Evolutionary conservation across 2,888 invertebrate species (phyloP).

Genomic region (Hypselothyrea guttata): DNA sequence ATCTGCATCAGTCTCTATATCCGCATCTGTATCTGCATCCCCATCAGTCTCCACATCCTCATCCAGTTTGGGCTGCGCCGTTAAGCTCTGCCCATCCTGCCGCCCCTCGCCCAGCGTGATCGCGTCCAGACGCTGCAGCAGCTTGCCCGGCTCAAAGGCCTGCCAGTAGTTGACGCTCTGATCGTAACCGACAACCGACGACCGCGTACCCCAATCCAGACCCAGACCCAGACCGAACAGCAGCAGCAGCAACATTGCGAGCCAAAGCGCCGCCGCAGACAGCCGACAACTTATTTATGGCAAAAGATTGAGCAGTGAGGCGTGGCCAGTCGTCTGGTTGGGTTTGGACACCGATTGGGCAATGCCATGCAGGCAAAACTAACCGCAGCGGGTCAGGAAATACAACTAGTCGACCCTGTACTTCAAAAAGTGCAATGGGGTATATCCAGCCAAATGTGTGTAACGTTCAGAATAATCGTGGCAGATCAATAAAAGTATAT

Average conservation of each 20-base stretch:
- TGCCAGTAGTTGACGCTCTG: slow-evolving; percentile 63
- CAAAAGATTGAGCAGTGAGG: slow-evolving; percentile 20
- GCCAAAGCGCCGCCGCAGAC: slow-evolving; percentile 10
- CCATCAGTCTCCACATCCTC: slow-evolving; percentile 11
- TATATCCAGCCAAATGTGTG: too few relatives aligned
- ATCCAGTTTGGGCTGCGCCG: slow-evolving; percentile 48
- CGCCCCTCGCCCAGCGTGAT: slow-evolving; percentile 30
- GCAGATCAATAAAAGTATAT: too few relatives aligned
- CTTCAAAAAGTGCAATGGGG: too few relatives aligned
- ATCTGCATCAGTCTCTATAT: slow-evolving; percentile 3
- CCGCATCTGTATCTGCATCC: neutral
- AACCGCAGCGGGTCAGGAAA: slow-evolving; percentile 50
- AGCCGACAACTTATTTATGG: slow-evolving; percentile 29
- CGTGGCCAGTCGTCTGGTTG: slow-evolving; percentile 20
- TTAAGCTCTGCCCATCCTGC: neutral
- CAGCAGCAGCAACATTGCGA: slow-evolving; percentile 44
- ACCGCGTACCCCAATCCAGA: too few relatives aligned
- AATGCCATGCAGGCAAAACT: slow-evolving; percentile 13
- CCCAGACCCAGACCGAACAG: too few relatives aligned
- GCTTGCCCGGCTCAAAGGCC: slow-evolving; percentile 64
- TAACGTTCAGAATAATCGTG: too few relatives aligned
- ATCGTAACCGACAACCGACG: slow-evolving; percentile 50
- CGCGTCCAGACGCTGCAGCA: slow-evolving; percentile 60
- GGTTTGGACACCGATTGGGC: slow-evolving; percentile 29
- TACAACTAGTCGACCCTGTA: too few relatives aligned